Percentiles rank a stretch among this genome's conserved stretches.
phyloP scores from a whole-genome alignment of 2,797 vertebrate genomes.

The Thripadectes ignobilis region DNA sequence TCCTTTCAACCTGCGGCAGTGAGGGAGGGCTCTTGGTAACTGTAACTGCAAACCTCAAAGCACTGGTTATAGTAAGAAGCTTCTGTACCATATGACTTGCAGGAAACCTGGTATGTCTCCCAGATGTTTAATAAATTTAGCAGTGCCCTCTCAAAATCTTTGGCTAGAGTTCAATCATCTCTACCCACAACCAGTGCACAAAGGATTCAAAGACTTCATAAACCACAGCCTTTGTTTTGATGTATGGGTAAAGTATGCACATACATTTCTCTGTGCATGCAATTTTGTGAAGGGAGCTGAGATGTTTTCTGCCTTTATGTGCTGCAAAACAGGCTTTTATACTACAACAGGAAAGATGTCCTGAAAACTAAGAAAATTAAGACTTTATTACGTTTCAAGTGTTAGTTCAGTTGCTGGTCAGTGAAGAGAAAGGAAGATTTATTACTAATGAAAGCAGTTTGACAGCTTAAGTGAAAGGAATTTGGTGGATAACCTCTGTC shows the following conservation, averaged over 20 bases:
- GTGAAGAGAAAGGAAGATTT: neutral
- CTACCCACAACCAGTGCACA: neutral
- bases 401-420: neutral
- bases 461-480: neutral
- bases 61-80: neutral
- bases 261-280: neutral
- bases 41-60: constrained; percentile 9
- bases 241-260: neutral
- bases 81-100: neutral
- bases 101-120: constrained; percentile 2
- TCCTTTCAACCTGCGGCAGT: neutral
- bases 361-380: neutral
- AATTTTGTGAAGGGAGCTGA: neutral
- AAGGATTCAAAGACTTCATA: neutral
- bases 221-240: constrained; percentile 11
- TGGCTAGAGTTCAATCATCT: constrained; percentile 19
- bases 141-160: neutral
- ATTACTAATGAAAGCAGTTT: neutral
- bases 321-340: neutral
- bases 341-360: neutral
- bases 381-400: neutral
- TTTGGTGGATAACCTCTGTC: neutral
- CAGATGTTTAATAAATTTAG: constrained; percentile 40
- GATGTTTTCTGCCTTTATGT: neutral
- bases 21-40: neutral